Percentiles rank a stretch among this genome's conserved stretches.
phyloP scores from a whole-genome alignment of 2,113 vertebrate genomes.

The Amazona vittata region DNA sequence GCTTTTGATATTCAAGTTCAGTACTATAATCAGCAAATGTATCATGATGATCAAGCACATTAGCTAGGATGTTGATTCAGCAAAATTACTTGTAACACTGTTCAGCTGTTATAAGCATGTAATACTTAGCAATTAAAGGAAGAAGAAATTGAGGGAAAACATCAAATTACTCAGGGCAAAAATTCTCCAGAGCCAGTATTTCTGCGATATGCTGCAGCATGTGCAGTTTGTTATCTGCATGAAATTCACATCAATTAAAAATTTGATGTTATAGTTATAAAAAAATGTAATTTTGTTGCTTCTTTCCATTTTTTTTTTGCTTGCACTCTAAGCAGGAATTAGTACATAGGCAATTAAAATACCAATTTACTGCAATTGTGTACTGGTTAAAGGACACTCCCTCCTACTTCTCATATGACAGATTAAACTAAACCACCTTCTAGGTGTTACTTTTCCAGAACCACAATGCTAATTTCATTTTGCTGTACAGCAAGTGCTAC shows the following conservation, averaged over 20 bases:
- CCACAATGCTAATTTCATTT: neutral
- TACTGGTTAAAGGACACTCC: neutral
- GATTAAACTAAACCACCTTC: neutral
- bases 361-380: neutral
- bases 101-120: neutral
- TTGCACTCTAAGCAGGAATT: neutral
- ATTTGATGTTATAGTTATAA: neutral
- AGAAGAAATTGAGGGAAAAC: neutral
- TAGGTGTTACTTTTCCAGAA: neutral
- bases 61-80: constrained; percentile 4
- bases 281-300: neutral
- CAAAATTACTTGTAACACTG: constrained; percentile 17
- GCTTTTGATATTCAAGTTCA: constrained; percentile 1
- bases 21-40: neutral
- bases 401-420: neutral
- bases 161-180: neutral
- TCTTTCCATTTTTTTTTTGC: neutral
- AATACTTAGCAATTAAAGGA: neutral
- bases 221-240: neutral
- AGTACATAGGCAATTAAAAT: neutral
- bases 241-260: neutral
- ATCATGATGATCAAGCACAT: constrained; percentile 32
- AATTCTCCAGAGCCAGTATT: neutral
- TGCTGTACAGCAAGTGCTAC: neutral
- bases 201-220: neutral